A percentile compares a stretch with the other conserved stretches of the same genome.
Evolutionary conservation across 2,888 invertebrate genomes (phyloP).

Genomic region (Ephialtes manifestator): DNA sequence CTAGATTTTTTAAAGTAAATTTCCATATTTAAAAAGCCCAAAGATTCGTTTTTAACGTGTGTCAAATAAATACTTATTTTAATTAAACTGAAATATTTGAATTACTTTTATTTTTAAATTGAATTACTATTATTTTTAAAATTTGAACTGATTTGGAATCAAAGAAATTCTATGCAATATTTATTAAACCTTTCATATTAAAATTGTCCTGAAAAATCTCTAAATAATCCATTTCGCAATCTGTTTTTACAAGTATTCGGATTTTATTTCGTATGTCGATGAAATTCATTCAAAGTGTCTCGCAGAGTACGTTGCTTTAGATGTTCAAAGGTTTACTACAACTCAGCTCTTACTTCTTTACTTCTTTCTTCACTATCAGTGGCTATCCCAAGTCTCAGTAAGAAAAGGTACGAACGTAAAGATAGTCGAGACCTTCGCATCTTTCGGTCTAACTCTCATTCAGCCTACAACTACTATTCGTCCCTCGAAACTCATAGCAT

Average conservation of each 20-base stretch:
- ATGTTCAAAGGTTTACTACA: neutral
- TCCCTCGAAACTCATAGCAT: constrained; percentile 38
- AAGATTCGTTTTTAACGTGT: no score
- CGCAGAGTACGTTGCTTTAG: neutral
- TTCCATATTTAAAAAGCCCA: no score
- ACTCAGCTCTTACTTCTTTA: constrained; percentile 17
- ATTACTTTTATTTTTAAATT: no score
- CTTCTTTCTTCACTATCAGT: constrained; percentile 7
- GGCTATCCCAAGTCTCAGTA: constrained; percentile 3
- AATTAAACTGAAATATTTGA: no score
- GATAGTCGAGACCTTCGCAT: constrained; percentile 24
- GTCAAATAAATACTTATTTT: no score
- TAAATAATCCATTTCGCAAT: neutral
- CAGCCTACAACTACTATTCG: constrained; percentile 53
- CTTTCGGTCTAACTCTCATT: constrained; percentile 49
- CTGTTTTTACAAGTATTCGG: neutral
- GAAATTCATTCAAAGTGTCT: neutral
- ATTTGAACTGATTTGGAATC: no score
- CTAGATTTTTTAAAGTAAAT: no score
- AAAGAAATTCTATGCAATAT: no score
- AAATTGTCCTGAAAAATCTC: no score
- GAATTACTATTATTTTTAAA: no score
- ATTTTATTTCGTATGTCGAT: neutral
- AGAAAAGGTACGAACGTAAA: constrained; percentile 25
- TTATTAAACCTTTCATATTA: no score